These are phyloP conservation scores for Ceryle rudis DNA, from an alignment of 2,797 vertebrate species.

Conservation along the genomic window DNA sequence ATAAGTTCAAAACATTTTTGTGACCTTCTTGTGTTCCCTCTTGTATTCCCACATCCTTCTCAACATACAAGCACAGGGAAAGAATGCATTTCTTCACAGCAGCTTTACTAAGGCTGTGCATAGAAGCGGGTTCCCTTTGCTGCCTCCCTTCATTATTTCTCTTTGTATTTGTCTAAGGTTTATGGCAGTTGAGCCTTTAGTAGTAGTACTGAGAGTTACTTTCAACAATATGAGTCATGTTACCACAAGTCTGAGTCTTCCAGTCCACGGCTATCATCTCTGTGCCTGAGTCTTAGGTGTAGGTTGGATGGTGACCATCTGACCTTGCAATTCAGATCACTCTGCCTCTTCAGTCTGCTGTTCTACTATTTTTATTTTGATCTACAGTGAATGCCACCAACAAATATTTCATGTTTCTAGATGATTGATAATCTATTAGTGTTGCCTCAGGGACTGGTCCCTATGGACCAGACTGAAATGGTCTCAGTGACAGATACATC, in stretches of 20 bases:
- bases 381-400: not conserved
- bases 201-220: not conserved
- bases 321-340: not conserved
- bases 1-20: not conserved
- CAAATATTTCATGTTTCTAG: not conserved
- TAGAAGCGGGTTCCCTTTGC: not conserved
- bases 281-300: not conserved
- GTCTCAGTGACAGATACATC: not conserved
- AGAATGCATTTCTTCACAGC: not conserved
- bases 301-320: not conserved
- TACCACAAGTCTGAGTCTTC: not conserved
- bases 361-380: not conserved
- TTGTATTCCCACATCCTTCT: not conserved
- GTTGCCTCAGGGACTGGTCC: not conserved
- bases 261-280: fast-evolving
- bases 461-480: not conserved
- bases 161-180: not conserved
- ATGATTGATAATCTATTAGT: not conserved
- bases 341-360: not conserved
- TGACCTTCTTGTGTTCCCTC: not conserved
- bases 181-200: not conserved
- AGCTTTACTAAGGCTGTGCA: not conserved
- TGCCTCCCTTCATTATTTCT: not conserved
- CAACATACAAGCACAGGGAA: not conserved
- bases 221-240: not conserved